A percentile compares a stretch with the other conserved stretches of the same genome.
These are phyloP conservation scores for Eudemis profundana DNA, from an alignment of 2,888 invertebrate species.

Conservation along the genomic window DNA sequence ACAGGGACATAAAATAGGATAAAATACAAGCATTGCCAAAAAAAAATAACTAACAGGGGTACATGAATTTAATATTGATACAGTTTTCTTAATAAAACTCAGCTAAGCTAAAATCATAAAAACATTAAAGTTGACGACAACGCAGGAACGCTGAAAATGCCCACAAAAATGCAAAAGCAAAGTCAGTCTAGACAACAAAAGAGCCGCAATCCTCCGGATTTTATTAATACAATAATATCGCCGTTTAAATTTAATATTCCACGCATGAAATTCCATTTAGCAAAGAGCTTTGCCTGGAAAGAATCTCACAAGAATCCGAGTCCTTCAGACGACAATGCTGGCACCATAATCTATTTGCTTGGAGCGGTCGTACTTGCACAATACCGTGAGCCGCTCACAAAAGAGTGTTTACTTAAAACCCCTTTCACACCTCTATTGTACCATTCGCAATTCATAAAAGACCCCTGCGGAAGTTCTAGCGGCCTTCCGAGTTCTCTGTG, in stretches of 20 bases:
- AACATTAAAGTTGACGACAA: not conserved
- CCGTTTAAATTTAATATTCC: slow-evolving; percentile 41
- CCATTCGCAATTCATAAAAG: slow-evolving; percentile 58
- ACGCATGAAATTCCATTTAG: slow-evolving; percentile 45
- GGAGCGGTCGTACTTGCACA: slow-evolving; percentile 63
- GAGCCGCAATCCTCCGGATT: slow-evolving; percentile 13
- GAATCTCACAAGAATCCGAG: slow-evolving; percentile 42
- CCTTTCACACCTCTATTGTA: slow-evolving; percentile 83
- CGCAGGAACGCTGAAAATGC: slow-evolving; percentile 5
- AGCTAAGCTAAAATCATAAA: not conserved
- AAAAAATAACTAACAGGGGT: not conserved
- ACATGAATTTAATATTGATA: too few relatives aligned
- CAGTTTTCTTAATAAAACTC: not conserved
- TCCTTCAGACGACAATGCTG: slow-evolving; percentile 64
- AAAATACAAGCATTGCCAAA: not conserved
- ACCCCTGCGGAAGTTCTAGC: slow-evolving; percentile 47
- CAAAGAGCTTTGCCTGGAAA: slow-evolving; percentile 46
- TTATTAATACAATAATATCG: slow-evolving; percentile 38
- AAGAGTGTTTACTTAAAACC: slow-evolving; percentile 83
- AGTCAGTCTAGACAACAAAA: slow-evolving; percentile 29
- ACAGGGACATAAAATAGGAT: not conserved
- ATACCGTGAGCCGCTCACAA: slow-evolving; percentile 71
- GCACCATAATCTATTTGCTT: slow-evolving; percentile 80
- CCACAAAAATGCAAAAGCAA: slow-evolving; percentile 25
- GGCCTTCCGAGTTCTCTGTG: slow-evolving; percentile 24